A percentile compares a stretch with the other conserved stretches of the same genome.
Conservation (phyloP, 2,888 invertebrate genomes). For the Ennomos quercinarius region DNA sequence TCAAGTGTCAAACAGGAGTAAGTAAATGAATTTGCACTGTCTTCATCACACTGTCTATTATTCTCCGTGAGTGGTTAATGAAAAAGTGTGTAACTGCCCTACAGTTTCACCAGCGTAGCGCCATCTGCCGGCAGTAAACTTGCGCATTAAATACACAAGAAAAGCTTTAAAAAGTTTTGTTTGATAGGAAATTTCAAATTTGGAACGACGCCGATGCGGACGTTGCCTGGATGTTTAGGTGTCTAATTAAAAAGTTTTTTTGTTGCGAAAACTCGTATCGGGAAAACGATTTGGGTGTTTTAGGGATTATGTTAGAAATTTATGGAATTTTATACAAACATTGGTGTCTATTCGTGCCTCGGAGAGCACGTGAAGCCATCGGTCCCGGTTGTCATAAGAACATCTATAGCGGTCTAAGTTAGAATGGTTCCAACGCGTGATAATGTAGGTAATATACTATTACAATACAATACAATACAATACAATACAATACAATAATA, state of each 20-base stretch:
- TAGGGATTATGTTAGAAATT: background rate
- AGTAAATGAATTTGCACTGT: no score
- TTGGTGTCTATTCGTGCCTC: no score
- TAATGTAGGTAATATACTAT: no score
- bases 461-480: no score
- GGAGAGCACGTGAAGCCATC: no score
- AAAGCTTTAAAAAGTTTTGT: constrained; percentile 40
- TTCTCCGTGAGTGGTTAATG: no score
- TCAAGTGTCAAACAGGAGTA: no score
- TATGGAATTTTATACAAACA: background rate
- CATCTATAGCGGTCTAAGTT: no score
- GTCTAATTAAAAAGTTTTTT: constrained; percentile 41
- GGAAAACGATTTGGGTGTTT: constrained; percentile 21
- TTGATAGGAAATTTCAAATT: constrained; percentile 39
- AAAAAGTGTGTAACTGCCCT: constrained; percentile 15
- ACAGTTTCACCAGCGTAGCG: constrained; percentile 11
- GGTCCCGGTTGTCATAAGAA: no score
- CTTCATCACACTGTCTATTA: no score
- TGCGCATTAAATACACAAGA: constrained; percentile 36
- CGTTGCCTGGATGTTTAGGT: constrained; percentile 31
- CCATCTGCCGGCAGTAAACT: constrained; percentile 40
- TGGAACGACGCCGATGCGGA: constrained; percentile 24
- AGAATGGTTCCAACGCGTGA: no score
- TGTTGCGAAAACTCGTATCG: constrained; percentile 27
- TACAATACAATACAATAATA: no score